These are phyloP conservation scores for Pseudopipra pipra DNA, from an alignment of 2,113 vertebrate genomes.

Conservation along the genomic window DNA sequence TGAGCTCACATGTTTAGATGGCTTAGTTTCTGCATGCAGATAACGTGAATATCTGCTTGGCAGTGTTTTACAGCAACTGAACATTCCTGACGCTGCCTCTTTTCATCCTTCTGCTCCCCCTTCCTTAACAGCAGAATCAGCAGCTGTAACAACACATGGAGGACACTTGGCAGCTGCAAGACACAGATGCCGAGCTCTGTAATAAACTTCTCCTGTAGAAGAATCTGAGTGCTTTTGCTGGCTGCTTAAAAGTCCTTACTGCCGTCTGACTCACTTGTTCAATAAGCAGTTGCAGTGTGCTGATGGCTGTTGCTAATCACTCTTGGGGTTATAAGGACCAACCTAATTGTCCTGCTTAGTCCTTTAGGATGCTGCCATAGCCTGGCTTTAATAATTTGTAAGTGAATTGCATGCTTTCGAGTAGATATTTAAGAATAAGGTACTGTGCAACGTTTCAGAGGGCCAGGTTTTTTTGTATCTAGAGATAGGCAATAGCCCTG, in stretches of 20 bases:
- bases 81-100: constrained; percentile 69
- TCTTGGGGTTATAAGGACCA: constrained; percentile 37
- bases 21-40: background rate
- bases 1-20: constrained; percentile 15
- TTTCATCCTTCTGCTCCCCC: constrained; percentile 73
- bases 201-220: constrained; percentile 64
- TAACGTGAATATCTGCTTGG: constrained; percentile 71
- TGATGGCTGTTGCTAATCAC: constrained; percentile 55
- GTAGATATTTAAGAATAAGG: background rate
- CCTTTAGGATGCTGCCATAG: constrained; percentile 29
- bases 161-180: constrained; percentile 79
- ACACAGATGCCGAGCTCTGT: constrained; percentile 78
- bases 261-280: constrained; percentile 61
- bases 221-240: constrained; percentile 70
- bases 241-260: constrained; percentile 73
- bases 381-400: background rate
- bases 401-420: background rate
- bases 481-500: constrained; percentile 55
- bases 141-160: constrained; percentile 84
- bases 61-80: constrained; percentile 46
- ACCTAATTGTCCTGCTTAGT: constrained; percentile 30
- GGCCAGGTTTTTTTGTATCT: constrained; percentile 13
- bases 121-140: constrained; percentile 68
- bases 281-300: constrained; percentile 57
- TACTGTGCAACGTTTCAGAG: background rate